Percentiles rank a stretch among this genome's conserved stretches.
phyloP scores from a whole-genome alignment of 2,888 invertebrate genomes.

The Chamaedrilus cognettii region DNA sequence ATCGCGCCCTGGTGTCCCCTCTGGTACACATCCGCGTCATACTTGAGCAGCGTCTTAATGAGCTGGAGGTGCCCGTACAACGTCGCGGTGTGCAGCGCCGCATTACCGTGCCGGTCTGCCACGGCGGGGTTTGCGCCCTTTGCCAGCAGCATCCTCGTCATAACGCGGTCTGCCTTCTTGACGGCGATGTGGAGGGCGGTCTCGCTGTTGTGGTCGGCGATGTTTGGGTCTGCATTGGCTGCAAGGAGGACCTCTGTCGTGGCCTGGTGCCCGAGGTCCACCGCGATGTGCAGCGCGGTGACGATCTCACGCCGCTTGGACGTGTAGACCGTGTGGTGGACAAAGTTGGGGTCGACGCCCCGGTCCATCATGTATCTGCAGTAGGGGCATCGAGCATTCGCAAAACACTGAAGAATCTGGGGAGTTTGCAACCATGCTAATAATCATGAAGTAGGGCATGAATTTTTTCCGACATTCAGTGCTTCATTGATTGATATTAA shows the following conservation, averaged over 20 bases:
- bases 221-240: slow-evolving; percentile 38
- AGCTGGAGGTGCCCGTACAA: slow-evolving; percentile 41
- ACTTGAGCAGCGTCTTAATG: slow-evolving; percentile 36
- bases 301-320: slow-evolving; percentile 35
- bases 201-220: slow-evolving; percentile 40
- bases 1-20: slow-evolving; percentile 37
- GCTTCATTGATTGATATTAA: background rate
- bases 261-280: slow-evolving; percentile 36
- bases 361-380: slow-evolving; percentile 40
- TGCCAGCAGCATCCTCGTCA: slow-evolving; percentile 38
- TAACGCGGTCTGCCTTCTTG: slow-evolving; percentile 38
- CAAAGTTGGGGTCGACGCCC: slow-evolving; percentile 40
- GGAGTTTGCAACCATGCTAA: background rate
- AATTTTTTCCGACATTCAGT: background rate
- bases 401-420: background rate
- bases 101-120: slow-evolving; percentile 36
- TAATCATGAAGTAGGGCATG: background rate
- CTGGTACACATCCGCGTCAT: slow-evolving; percentile 41
- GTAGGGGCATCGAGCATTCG: slow-evolving; percentile 19
- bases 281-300: slow-evolving; percentile 39
- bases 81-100: slow-evolving; percentile 40
- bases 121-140: slow-evolving; percentile 39
- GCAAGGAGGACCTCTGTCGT: slow-evolving; percentile 36
- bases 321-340: slow-evolving; percentile 40
- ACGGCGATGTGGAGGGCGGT: slow-evolving; percentile 41